These are phyloP conservation scores for Yponomeuta evonymella DNA, from an alignment of 2,888 invertebrate genomes.

Conservation along the genomic window DNA sequence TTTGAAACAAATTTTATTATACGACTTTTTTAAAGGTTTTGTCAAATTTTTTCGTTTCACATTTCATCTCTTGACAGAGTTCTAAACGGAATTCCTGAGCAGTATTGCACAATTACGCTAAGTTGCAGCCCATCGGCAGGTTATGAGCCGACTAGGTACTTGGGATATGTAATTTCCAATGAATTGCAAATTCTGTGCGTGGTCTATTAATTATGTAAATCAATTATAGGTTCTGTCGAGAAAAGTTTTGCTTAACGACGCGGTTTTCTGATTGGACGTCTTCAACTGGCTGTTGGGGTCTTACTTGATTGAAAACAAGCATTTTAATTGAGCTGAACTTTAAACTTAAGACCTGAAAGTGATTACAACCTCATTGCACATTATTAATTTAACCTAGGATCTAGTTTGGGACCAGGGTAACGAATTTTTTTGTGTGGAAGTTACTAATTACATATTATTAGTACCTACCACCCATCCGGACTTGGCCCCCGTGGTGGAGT, in stretches of 20 bases:
- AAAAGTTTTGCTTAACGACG: background rate
- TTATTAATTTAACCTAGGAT: too few species aligned
- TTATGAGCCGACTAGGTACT: background rate
- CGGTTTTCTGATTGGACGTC: background rate
- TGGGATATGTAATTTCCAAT: background rate
- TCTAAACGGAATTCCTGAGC: background rate
- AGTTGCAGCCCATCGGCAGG: background rate
- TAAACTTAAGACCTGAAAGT: background rate
- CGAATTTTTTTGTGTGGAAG: too few species aligned
- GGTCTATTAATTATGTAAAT: constrained; percentile 12
- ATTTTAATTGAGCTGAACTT: background rate
- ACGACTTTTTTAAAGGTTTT: too few species aligned
- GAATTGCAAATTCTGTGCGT: constrained; percentile 5
- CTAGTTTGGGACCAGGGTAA: too few species aligned
- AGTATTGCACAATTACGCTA: background rate
- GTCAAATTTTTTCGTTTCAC: too few species aligned
- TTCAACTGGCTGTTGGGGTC: background rate
- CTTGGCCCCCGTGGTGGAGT: too few species aligned
- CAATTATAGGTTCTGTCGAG: background rate
- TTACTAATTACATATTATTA: too few species aligned
- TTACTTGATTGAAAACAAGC: background rate
- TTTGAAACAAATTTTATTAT: too few species aligned
- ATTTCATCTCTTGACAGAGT: too few species aligned
- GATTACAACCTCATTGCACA: too few species aligned
- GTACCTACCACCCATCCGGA: too few species aligned